phyloP scores from a whole-genome alignment of 1,140 invertebrate genomes.

The Eubasilissa regina region DNA sequence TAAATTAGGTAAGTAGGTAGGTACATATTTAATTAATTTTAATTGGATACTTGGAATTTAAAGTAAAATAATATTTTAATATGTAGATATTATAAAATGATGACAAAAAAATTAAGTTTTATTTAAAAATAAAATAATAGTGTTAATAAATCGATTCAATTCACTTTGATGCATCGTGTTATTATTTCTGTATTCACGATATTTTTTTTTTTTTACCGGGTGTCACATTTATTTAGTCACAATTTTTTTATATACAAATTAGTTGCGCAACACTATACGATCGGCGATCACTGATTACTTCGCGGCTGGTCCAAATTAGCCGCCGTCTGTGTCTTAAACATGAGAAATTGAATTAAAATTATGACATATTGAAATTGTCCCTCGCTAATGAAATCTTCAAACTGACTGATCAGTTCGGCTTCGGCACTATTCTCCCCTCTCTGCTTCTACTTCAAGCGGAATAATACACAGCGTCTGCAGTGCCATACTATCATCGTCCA shows the following conservation, averaged over 20 bases:
- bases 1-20: too few relatives aligned
- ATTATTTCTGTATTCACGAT: background rate
- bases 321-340: background rate
- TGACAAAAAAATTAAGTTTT: too few relatives aligned
- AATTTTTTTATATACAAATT: too few relatives aligned
- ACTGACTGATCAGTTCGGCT: constrained; percentile 33
- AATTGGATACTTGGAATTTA: too few relatives aligned
- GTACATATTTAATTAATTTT: too few relatives aligned
- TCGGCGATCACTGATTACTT: background rate
- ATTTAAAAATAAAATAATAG: too few relatives aligned
- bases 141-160: background rate
- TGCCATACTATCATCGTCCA: background rate
- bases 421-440: constrained; percentile 24
- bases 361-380: constrained; percentile 51
- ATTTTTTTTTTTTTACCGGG: constrained; percentile 4
- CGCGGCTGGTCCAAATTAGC: background rate
- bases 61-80: too few relatives aligned
- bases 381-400: constrained; percentile 43
- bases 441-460: constrained; percentile 17
- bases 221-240: too few relatives aligned
- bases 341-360: constrained; percentile 46
- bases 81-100: too few relatives aligned
- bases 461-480: constrained; percentile 12
- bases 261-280: background rate
- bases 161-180: background rate